Conservation (phyloP, 2,797 vertebrate species). For the Enteromius unitaeniatus region DNA sequence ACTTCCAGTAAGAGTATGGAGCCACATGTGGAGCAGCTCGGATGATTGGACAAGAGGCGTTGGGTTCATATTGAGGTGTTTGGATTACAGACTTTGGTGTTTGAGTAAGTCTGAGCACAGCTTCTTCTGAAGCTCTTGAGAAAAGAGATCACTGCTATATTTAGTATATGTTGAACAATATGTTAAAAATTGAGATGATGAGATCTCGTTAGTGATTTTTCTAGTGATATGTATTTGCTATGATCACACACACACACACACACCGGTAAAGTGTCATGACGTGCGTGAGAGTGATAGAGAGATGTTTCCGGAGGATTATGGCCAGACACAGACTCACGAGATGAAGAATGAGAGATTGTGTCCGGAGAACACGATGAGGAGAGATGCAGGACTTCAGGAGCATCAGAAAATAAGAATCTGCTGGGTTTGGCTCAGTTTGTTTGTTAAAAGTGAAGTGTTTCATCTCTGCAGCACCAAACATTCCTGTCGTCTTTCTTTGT, state of each 20-base stretch:
- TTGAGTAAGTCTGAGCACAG: background rate
- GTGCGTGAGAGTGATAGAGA: constrained; percentile 4
- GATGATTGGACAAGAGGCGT: background rate
- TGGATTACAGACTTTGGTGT: background rate
- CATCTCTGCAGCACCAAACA: background rate
- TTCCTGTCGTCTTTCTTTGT: background rate
- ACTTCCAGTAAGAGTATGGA: background rate
- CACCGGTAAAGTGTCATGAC: constrained; percentile 33
- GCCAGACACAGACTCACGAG: background rate
- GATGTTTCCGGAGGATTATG: constrained; percentile 38
- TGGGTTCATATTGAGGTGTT: background rate
- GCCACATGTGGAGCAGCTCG: background rate
- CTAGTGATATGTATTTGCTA: background rate
- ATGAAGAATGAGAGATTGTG: background rate
- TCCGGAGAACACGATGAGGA: background rate
- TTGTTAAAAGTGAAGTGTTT: background rate
- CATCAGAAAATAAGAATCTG: background rate
- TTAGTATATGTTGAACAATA: background rate
- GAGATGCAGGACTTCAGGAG: background rate
- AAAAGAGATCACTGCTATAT: background rate
- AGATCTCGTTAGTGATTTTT: background rate
- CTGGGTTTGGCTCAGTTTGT: background rate
- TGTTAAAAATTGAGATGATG: background rate
- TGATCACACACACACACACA: background rate
- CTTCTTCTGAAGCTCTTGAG: background rate